Evolutionary conservation across 2,888 invertebrate species (phyloP), one percentile per base, ranked within the genome.

Genomic region (Strigamia transsilvanica): DNA sequence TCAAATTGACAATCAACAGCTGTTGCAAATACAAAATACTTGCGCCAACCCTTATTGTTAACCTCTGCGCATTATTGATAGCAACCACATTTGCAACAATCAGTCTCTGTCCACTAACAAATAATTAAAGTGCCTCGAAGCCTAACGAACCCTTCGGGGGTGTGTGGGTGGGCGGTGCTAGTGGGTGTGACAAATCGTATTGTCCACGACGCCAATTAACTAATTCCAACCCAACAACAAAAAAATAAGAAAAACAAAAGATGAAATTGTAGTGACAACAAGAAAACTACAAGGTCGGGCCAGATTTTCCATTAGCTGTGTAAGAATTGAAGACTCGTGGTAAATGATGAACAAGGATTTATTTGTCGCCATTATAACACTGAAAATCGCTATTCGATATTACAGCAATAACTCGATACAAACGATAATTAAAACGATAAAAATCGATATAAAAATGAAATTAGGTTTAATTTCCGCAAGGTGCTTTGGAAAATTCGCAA

Each of bases 41-140:
- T 27, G 32, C 73, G 23, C 27, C 27, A 73, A 23, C 73, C 73
- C 73, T 73, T 73, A 73, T 73, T 73, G 73, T 73, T 73, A 27
- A 27, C 73, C 73, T 32, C 73, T 73, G 73, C 73, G 27, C 73
- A 73, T 73, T 73, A 73, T 73, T 73, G 73, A 73, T 73, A 73
- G 73, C 73, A 73, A 73, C 73, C 73, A 32, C 73, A 73, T 73
- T 73, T 73, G 73, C 73, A 73, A 73, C 73, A 73, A 73, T 73
- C 73, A 73, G 73, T 73, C 73, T 73, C 73, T 73, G 73, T 73
- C 73, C 73, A 73, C 73, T 73, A 73, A 73, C 73, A 73, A 73
- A 73, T 73, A 73, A 73, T 73, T 73, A 73, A 73, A 73, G 73
- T 73, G 73, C 27, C 32, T 73, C 73, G 73, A 73, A 27, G 73